Evolutionary conservation across 2,797 vertebrate species (phyloP), one percentile per base, ranked within the genome.

Genomic region (Micrastur ruficollis): DNA sequence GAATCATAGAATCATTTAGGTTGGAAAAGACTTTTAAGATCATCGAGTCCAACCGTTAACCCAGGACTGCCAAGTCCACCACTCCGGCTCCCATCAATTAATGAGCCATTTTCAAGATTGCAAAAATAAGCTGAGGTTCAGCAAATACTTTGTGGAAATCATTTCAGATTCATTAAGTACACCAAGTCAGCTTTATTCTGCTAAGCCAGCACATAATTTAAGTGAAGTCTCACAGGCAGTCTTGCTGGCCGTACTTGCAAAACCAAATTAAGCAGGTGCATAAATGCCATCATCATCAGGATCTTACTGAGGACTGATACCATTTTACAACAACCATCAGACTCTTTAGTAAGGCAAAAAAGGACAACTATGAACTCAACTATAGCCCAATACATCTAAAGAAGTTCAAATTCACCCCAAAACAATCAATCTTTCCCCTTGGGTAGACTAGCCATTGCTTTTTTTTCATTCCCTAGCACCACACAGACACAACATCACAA

Each of bases 61-160:
- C 44, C 44, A 44, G 44, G 44, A 44, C 44, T 44, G 44, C 44
- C 44, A 44, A 44, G 44, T 44, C 44, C 44, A 44, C 44, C 18
- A 18, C 18, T 44, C 44, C 2, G 17, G 18, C 86, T 86, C 70
- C 67, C 74, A 70, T 55, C 91, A 96, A 87, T 84, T 92, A 96
- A 86, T 16, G 67, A 81, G 61, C 46, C 44, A 1, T 31, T 90
- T 16, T 67, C 62, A 65, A 89, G 70, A 73, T 0, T 21, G 66
- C 34, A 89, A 14, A 93, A 97, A 86, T 4, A 29, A 90, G 86
- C 81, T 89, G 88, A 89, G 55, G 7, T 62, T 96, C 91, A 94
- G 84, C 81, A 92, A 78, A 86, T 42, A 4, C 5, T 62, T 36
- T 2, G 3, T 55, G 74, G 89, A 18, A 85, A 89, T 49, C 31